These are phyloP conservation scores for Ephialtes manifestator DNA, from an alignment of 2,888 invertebrate species.

Conservation along the genomic window DNA sequence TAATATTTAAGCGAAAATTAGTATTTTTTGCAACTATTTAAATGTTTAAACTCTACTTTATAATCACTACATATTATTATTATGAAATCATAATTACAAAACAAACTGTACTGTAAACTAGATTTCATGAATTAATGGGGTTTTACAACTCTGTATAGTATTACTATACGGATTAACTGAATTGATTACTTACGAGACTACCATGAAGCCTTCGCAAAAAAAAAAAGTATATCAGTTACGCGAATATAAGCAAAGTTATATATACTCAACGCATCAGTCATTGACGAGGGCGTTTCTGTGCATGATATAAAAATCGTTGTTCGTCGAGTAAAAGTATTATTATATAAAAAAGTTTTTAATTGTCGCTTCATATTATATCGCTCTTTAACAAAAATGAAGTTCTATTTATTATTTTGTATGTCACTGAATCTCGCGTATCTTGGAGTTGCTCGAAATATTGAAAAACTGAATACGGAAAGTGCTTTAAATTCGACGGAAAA, in stretches of 20 bases:
- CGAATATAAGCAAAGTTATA: background rate
- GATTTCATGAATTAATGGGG: too few relatives aligned
- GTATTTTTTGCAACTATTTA: too few relatives aligned
- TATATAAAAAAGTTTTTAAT: too few relatives aligned
- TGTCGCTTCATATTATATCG: background rate
- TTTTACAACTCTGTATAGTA: too few relatives aligned
- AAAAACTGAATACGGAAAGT: constrained; percentile 77
- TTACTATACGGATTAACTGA: background rate
- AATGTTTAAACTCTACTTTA: too few relatives aligned
- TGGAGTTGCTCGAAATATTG: constrained; percentile 75
- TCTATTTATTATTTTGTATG: constrained; percentile 13
- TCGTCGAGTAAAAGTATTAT: background rate
- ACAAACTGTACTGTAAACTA: too few relatives aligned
- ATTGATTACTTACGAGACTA: background rate
- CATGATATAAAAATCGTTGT: background rate
- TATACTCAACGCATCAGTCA: background rate
- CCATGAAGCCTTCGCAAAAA: background rate
- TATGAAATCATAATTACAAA: too few relatives aligned
- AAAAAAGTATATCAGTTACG: background rate
- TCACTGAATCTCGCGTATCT: constrained; percentile 35
- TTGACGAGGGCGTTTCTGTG: background rate
- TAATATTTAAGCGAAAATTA: too few relatives aligned
- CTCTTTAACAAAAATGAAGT: background rate
- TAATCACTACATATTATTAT: too few relatives aligned
- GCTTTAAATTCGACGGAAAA: constrained; percentile 23